A percentile compares a stretch with the other conserved stretches of the same genome.
Evolutionary conservation across 1,140 invertebrate genomes (phyloP).

Genomic region (Drosophila arawakana): DNA sequence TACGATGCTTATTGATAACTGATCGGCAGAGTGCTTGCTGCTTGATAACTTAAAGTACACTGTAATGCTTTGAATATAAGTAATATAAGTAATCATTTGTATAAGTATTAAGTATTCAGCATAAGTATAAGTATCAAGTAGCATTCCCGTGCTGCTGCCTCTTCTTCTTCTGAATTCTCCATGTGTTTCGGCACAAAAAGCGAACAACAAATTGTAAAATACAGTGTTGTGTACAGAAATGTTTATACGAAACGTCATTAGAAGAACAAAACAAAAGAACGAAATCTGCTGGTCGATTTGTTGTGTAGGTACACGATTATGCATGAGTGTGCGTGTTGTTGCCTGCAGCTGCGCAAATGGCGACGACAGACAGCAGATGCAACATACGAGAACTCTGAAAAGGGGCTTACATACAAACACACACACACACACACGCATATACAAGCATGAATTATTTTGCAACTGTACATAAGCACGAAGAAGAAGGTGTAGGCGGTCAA

Average conservation of each 20-base stretch:
- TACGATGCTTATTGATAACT: no score
- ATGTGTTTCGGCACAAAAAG: conserved; percentile 54
- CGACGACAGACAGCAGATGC: conserved; percentile 77
- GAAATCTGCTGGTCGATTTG: conserved; percentile 13
- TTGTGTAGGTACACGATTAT: conserved; percentile 15
- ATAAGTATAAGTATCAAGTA: conserved; percentile 45
- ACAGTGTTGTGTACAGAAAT: conserved; percentile 50
- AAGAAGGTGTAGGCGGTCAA: no score
- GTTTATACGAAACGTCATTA: conserved; percentile 71
- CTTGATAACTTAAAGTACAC: no score
- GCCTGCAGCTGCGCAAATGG: conserved; percentile 74
- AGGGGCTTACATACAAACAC: not conserved
- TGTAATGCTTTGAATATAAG: no score
- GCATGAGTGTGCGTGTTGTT: conserved; percentile 2
- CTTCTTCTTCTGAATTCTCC: conserved; percentile 23
- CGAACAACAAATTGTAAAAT: conserved; percentile 55
- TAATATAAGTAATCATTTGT: no score
- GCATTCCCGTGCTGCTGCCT: conserved; percentile 8
- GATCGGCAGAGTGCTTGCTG: no score
- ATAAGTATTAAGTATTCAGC: not conserved
- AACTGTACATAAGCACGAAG: conserved; percentile 52
- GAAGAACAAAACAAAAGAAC: conserved; percentile 48
- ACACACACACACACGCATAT: no score
- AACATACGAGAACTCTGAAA: conserved; percentile 35
- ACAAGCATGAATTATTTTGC: conserved; percentile 42